Evolutionary conservation across 2,888 invertebrate genomes (phyloP).

Genomic region (Epinotia brunnichana): DNA sequence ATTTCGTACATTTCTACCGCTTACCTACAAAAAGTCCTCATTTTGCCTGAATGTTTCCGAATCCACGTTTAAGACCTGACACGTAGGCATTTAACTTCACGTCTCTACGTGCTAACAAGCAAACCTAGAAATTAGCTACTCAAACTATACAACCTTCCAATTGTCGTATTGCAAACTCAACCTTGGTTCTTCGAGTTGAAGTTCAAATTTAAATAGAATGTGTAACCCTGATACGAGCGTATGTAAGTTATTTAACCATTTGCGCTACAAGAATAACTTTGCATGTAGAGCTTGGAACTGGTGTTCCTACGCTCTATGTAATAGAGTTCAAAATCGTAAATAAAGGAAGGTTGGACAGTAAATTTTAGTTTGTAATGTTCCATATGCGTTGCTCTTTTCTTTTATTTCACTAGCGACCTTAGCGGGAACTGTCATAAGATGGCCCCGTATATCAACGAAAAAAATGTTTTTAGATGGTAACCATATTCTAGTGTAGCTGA

Average conservation of each 20-base stretch:
- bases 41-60: slow-evolving; percentile 9
- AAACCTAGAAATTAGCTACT: neutral
- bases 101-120: slow-evolving; percentile 27
- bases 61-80: slow-evolving; percentile 9
- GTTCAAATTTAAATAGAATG: neutral
- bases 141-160: neutral
- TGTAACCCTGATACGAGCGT: neutral
- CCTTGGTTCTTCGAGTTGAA: neutral
- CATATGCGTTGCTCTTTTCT: slow-evolving; percentile 15
- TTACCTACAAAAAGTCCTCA: slow-evolving; percentile 5
- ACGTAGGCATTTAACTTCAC: slow-evolving; percentile 33
- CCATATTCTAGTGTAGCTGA: too few relatives aligned
- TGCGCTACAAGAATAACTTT: neutral
- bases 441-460: neutral
- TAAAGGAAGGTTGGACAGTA: neutral
- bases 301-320: neutral
- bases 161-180: neutral
- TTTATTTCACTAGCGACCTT: slow-evolving; percentile 23
- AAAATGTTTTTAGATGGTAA: neutral
- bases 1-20: slow-evolving; percentile 2
- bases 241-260: slow-evolving; percentile 9
- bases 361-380: neutral
- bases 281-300: neutral
- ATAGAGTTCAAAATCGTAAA: neutral
- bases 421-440: neutral